phyloP scores from a whole-genome alignment of 2,113 vertebrate genomes.

The Mustelus asterias region DNA sequence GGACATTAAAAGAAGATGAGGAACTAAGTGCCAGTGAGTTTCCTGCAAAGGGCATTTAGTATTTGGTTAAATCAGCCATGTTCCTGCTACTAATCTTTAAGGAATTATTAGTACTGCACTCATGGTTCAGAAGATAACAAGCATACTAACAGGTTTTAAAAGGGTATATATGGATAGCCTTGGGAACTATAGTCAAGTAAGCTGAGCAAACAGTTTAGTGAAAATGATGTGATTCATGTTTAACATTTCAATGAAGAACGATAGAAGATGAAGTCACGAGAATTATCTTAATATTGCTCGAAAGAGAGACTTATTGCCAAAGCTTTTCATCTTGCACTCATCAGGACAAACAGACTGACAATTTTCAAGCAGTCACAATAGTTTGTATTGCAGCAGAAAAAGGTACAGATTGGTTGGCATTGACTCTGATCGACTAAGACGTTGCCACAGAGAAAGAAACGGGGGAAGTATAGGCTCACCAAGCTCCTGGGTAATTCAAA shows the following conservation, averaged over 20 bases:
- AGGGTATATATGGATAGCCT: neutral
- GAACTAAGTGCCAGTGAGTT: neutral
- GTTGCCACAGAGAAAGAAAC: too few relatives aligned
- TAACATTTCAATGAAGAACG: neutral
- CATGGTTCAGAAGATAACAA: neutral
- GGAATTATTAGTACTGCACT: neutral
- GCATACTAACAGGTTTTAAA: neutral
- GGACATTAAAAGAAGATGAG: neutral
- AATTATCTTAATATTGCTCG: too few relatives aligned
- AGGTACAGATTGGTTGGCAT: too few relatives aligned
- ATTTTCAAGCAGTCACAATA: too few relatives aligned
- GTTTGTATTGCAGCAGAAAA: too few relatives aligned
- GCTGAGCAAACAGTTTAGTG: neutral
- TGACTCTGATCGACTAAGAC: too few relatives aligned
- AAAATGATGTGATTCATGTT: neutral
- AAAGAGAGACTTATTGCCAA: too few relatives aligned
- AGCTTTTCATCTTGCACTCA: too few relatives aligned
- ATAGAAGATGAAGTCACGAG: too few relatives aligned
- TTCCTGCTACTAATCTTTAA: neutral
- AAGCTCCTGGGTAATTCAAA: too few relatives aligned
- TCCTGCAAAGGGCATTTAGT: neutral
- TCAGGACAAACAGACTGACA: too few relatives aligned
- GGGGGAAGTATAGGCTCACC: too few relatives aligned
- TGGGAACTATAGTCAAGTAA: neutral
- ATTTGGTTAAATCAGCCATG: neutral